Base-by-base conservation (phyloP, 2,113 vertebrate genomes). In the Mirza zaza region DNA sequence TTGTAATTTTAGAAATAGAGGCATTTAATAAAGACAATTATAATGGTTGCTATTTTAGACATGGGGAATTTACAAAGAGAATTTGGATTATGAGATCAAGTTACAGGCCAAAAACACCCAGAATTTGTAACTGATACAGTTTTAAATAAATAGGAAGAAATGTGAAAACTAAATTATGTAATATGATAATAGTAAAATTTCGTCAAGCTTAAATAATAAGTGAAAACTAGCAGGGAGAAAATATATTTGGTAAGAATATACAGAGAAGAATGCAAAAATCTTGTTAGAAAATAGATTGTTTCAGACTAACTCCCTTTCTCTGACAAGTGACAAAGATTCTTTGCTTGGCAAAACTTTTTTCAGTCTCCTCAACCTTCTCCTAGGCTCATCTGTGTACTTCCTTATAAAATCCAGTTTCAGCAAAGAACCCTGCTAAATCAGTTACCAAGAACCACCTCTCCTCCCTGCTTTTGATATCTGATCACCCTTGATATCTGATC, bases 1-100 rank as follows among this genome's bases (percentile, higher is more conserved):
- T 52, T 93, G 13, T 90, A 79, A 79, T 39, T 93, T 93, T 96
- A 82, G 48, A 97, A 94, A 85, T 87, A 94, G 92, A 95, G 25
- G 32, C 36, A 77, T 70, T 90, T 92, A 91, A 94, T 71, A 10
- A 85, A 90, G 14, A 91, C 21, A 88, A 70, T 76, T 55, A 50
- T 3, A 87, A 39, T 80, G 34, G 32, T 25, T 59, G 39, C 36
- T 87, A 80, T 97, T 97, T 92, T 85, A 70, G 65, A 90, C 63
- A 71, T 12, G 79, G 34, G 52, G 50, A 82, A 55, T 90, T 92
- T 95, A 61, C 5, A 92, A 39, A 91, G 21, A 36, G 39, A 92
- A 71, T 82, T 75, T 82, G n/a, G n/a, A 88, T 55, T 65, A 57
- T 94, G 63, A 85, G 34, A 59, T 90, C 36, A 42, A 82, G 27